Conservation (phyloP, 2,888 invertebrate genomes). For the Acleris cristana region DNA sequence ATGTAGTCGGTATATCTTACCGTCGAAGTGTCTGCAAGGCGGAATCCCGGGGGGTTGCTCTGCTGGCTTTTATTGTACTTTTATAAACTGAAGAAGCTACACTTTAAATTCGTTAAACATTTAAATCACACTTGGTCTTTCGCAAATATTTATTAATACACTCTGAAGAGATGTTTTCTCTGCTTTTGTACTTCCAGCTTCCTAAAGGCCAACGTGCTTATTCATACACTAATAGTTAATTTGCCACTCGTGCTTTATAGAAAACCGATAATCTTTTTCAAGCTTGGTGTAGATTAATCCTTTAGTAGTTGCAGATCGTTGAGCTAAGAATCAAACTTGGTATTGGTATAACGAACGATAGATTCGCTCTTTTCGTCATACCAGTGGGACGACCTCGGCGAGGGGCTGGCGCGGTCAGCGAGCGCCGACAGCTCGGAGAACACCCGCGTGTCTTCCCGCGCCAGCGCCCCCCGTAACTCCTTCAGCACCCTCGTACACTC, state of each 20-base stretch:
- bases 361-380: no score
- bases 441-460: constrained; percentile 40
- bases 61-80: constrained; percentile 19
- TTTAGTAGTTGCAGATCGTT: no score
- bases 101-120: constrained; percentile 21
- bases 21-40: constrained; percentile 32
- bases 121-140: neutral
- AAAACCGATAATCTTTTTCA: no score
- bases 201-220: no score
- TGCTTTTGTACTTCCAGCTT: no score
- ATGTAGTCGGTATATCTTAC: constrained; percentile 23
- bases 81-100: constrained; percentile 25
- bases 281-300: no score
- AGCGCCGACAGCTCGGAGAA: constrained; percentile 43
- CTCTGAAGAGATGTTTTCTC: neutral
- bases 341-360: no score
- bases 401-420: constrained; percentile 27
- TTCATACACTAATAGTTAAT: no score
- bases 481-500: constrained; percentile 56
- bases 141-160: constrained; percentile 1
- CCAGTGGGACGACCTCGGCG: neutral
- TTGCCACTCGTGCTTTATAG: no score
- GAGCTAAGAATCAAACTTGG: no score
- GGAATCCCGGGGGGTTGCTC: constrained; percentile 23
- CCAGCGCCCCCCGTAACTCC: constrained; percentile 53